Evolutionary conservation across 2,888 invertebrate genomes (phyloP).

Genomic region (Drosophila sordidula): DNA sequence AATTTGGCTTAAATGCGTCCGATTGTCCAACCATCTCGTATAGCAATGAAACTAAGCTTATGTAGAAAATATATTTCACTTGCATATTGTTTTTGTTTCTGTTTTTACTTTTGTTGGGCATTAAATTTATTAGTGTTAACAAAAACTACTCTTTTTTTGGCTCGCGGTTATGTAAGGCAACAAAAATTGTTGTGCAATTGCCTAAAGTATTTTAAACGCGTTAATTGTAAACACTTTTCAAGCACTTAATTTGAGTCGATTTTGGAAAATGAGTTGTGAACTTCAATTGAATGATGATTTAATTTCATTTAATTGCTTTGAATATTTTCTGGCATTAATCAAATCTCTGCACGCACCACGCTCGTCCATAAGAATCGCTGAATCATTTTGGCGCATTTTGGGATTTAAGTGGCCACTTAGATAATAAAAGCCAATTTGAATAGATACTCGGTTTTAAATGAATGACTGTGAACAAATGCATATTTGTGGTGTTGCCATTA

Average conservation of each 20-base stretch:
- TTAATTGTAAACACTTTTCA: slow-evolving; percentile 62
- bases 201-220: slow-evolving; percentile 47
- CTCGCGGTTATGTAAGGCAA: slow-evolving; percentile 53
- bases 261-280: slow-evolving; percentile 43
- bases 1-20: slow-evolving; percentile 61
- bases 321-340: slow-evolving; percentile 35
- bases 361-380: slow-evolving; percentile 33
- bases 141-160: slow-evolving; percentile 36
- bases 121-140: slow-evolving; percentile 63
- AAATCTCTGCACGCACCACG: slow-evolving; percentile 23
- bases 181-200: slow-evolving; percentile 63
- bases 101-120: slow-evolving; percentile 32
- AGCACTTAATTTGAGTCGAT: slow-evolving; percentile 49
- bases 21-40: slow-evolving; percentile 20
- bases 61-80: slow-evolving; percentile 46
- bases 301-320: slow-evolving; percentile 60
- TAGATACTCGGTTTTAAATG: slow-evolving; percentile 19
- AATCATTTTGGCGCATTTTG: slow-evolving; percentile 47
- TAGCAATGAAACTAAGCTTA: slow-evolving; percentile 27
- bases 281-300: slow-evolving; percentile 62
- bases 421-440: slow-evolving; percentile 34
- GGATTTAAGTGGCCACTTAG: slow-evolving; percentile 44
- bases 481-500: slow-evolving; percentile 16
- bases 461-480: slow-evolving; percentile 4
- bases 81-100: slow-evolving; percentile 34